These are phyloP conservation scores for Bufo bufo DNA, from an alignment of 2,113 vertebrate genomes.

Conservation along the genomic window DNA sequence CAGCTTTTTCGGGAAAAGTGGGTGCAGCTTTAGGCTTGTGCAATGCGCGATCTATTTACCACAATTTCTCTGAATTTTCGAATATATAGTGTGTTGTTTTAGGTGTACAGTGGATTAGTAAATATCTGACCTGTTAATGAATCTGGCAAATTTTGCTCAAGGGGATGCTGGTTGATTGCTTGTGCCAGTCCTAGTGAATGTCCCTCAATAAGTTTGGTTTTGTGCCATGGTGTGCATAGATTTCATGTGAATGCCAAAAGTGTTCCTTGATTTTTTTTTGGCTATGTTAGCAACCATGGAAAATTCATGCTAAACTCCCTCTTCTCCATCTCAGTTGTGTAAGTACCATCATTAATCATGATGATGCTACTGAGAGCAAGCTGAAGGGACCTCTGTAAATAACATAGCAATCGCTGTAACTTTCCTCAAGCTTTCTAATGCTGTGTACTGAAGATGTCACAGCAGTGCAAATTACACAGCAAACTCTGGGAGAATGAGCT, in stretches of 20 bases:
- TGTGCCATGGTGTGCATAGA: not conserved
- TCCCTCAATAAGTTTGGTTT: not conserved
- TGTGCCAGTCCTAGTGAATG: too few relatives aligned
- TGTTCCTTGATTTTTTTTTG: too few relatives aligned
- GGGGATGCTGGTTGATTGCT: not conserved
- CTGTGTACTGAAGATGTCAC: too few relatives aligned
- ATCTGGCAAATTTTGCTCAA: not conserved
- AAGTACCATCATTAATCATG: not conserved
- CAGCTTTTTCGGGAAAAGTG: too few relatives aligned
- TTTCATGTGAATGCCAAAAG: not conserved
- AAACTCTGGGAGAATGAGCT: not conserved
- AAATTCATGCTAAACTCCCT: not conserved
- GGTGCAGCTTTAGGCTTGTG: too few relatives aligned
- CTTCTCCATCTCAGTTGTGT: not conserved
- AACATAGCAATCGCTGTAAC: not conserved
- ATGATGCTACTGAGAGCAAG: not conserved
- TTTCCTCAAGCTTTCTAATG: too few relatives aligned
- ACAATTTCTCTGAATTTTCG: too few relatives aligned
- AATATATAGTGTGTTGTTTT: too few relatives aligned
- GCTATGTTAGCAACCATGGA: too few relatives aligned
- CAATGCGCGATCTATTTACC: too few relatives aligned
- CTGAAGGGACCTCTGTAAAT: not conserved
- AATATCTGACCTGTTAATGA: not conserved
- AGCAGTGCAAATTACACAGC: not conserved
- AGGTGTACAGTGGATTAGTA: too few relatives aligned